Conservation (phyloP, 2,888 invertebrate genomes). For the Arge pagana region DNA sequence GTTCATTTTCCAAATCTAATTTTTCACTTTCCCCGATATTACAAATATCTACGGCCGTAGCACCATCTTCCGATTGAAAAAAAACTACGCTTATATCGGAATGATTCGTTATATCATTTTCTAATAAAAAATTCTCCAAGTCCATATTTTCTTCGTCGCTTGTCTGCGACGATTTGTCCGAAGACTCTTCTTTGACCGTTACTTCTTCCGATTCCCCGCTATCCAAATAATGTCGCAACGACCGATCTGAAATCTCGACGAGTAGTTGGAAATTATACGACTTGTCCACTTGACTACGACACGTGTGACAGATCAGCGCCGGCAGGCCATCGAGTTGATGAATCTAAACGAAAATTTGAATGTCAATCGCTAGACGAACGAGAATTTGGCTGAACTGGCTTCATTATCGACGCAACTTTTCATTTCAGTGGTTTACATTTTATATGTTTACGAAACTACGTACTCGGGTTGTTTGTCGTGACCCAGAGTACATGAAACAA, state of each 20-base stretch:
- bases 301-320: conserved; percentile 38
- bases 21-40: conserved; percentile 17
- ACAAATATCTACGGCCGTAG: conserved; percentile 32
- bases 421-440: too few species aligned
- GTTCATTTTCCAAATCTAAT: conserved; percentile 22
- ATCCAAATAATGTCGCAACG: conserved; percentile 38
- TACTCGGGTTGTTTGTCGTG: too few species aligned
- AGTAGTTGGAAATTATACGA: conserved; percentile 43
- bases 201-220: conserved; percentile 4
- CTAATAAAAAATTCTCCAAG: conserved; percentile 22
- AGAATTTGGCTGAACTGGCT: too few species aligned
- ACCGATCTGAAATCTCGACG: conserved; percentile 42
- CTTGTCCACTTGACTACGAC: conserved; percentile 39
- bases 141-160: conserved; percentile 24
- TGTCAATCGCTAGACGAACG: too few species aligned
- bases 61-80: conserved; percentile 27
- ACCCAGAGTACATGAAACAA: too few species aligned
- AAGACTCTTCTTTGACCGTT: neutral
- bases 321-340: conserved; percentile 41
- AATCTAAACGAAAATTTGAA: conserved; percentile 33
- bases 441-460: too few species aligned
- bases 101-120: conserved; percentile 14
- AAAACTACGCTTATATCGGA: conserved; percentile 29
- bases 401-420: too few species aligned
- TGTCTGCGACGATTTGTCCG: conserved; percentile 16